Evolutionary conservation across 1,140 invertebrate genomes (phyloP).

Genomic region (Philaenus spumarius): DNA sequence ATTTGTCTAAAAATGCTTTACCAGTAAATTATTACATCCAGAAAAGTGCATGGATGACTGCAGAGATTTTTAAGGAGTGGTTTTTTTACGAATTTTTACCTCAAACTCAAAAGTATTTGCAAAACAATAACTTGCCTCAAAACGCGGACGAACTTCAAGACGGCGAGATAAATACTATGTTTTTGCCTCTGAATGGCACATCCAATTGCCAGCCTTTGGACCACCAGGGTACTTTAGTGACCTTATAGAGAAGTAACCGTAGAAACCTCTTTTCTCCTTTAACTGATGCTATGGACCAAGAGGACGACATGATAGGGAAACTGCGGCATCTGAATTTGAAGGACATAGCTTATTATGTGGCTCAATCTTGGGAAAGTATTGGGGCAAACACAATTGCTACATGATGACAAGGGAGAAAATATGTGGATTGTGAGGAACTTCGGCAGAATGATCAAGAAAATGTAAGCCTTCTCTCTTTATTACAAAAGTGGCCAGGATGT

Average conservation of each 20-base stretch:
- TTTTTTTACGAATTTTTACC: conserved; percentile 22
- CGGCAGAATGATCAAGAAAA: not conserved
- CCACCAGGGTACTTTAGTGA: conserved; percentile 10
- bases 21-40: conserved; percentile 34
- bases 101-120: conserved; percentile 26
- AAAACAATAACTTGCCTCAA: conserved; percentile 30
- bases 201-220: conserved; percentile 17
- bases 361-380: not conserved
- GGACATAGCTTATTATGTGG: conserved; percentile 5
- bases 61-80: conserved; percentile 34
- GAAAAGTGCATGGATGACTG: conserved; percentile 37
- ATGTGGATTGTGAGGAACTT: no score
- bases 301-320: conserved; percentile 4
- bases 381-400: conserved; percentile 1
- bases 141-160: conserved; percentile 13
- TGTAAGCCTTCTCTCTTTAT: not conserved
- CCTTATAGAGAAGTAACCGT: not conserved
- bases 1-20: conserved; percentile 22
- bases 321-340: not conserved
- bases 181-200: conserved; percentile 25
- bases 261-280: conserved; percentile 1
- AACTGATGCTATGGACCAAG: conserved; percentile 8
- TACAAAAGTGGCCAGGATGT: not conserved
- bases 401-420: not conserved
- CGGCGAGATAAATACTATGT: conserved; percentile 13